phyloP scores from a whole-genome alignment of 2,888 invertebrate species.

The Caenorhabditis sp. region DNA sequence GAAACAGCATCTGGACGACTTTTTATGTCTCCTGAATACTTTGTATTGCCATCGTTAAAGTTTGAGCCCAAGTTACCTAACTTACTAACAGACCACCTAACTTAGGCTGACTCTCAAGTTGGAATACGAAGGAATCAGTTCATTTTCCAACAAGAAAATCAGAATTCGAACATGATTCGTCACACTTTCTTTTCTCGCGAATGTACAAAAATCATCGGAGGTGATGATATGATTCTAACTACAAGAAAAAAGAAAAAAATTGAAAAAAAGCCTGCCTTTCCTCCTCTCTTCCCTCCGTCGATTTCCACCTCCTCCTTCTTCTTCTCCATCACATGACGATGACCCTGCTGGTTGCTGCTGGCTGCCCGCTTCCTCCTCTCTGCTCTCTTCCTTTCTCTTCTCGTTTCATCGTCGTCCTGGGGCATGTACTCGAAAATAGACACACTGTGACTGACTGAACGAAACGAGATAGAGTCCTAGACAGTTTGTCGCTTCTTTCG shows the following conservation, averaged over 20 bases:
- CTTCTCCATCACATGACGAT: slow-evolving; percentile 57
- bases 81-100: no score
- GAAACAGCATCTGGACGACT: background rate
- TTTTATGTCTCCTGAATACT: background rate
- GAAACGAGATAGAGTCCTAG: slow-evolving; percentile 55
- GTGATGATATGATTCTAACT: slow-evolving; percentile 25
- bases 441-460: slow-evolving; percentile 36
- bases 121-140: no score
- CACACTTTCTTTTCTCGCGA: slow-evolving; percentile 1
- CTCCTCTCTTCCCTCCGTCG: slow-evolving; percentile 9
- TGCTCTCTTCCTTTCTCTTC: slow-evolving; percentile 22
- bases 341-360: slow-evolving; percentile 45
- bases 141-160: background rate
- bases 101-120: no score
- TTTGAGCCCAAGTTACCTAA: no score
- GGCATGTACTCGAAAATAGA: slow-evolving; percentile 60
- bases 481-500: slow-evolving; percentile 58
- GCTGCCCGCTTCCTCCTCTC: slow-evolving; percentile 49
- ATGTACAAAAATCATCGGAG: slow-evolving; percentile 17
- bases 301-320: slow-evolving; percentile 15
- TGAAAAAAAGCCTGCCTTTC: slow-evolving; percentile 49
- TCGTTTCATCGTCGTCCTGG: slow-evolving; percentile 27
- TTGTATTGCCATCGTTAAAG: no score
- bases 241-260: slow-evolving; percentile 17
- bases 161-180: background rate